Conservation (phyloP, 2,888 invertebrate species). For the Xanthorhoe spadicearia region DNA sequence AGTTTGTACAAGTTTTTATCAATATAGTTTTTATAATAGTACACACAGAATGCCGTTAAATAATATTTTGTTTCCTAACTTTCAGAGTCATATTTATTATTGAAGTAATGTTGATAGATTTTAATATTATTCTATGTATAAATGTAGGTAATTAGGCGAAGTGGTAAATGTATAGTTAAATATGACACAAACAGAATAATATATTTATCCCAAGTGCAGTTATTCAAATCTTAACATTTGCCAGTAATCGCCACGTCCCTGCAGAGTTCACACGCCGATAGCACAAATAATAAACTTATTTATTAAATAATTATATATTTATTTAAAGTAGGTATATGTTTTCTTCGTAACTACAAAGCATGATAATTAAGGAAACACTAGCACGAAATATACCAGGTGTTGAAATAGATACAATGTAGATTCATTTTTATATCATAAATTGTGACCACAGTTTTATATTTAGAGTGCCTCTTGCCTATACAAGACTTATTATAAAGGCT, state of each 20-base stretch:
- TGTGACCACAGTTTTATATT: slow-evolving; percentile 86
- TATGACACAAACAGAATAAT: slow-evolving; percentile 67
- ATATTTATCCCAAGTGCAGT: slow-evolving; percentile 81
- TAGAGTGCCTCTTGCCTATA: slow-evolving; percentile 87
- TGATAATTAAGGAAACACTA: slow-evolving; percentile 74
- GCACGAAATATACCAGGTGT: slow-evolving; percentile 77
- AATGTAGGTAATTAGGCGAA: slow-evolving; percentile 82
- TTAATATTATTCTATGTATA: slow-evolving; percentile 87
- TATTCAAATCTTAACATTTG: slow-evolving; percentile 85
- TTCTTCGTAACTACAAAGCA: slow-evolving; percentile 69
- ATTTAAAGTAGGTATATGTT: slow-evolving; percentile 59
- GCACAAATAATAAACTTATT: slow-evolving; percentile 70
- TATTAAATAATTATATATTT: slow-evolving; percentile 53
- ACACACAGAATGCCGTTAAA: slow-evolving; percentile 78
- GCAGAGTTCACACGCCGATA: slow-evolving; percentile 78
- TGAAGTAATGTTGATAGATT: slow-evolving; percentile 69
- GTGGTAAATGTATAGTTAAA: slow-evolving; percentile 70
- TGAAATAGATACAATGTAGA: slow-evolving; percentile 76
- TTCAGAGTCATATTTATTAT: slow-evolving; percentile 87
- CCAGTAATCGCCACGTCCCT: slow-evolving; percentile 74
- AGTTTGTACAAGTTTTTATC: slow-evolving; percentile 84
- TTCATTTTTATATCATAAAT: slow-evolving; percentile 81
- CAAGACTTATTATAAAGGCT: slow-evolving; percentile 85
- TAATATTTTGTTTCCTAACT: slow-evolving; percentile 85
- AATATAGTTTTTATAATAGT: slow-evolving; percentile 83